Percentiles rank a stretch among this genome's conserved stretches.
phyloP scores from a whole-genome alignment of 1,140 invertebrate genomes.

The Drosophila kepulauana region DNA sequence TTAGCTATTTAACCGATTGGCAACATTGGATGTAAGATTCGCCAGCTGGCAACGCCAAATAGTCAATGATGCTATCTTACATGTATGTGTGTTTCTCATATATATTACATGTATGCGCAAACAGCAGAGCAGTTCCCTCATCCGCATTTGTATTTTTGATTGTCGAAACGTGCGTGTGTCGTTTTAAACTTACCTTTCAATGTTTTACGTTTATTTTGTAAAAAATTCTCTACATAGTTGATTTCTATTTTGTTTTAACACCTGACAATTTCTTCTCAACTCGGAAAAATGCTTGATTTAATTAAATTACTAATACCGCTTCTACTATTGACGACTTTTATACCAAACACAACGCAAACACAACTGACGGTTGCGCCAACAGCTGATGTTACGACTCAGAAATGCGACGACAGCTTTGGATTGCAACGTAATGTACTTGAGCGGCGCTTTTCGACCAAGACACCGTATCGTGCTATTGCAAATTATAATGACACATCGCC shows the following conservation, averaged over 20 bases:
- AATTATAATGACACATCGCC: constrained; percentile 86
- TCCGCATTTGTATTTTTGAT: constrained; percentile 36
- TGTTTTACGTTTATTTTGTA: constrained; percentile 59
- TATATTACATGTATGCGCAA: constrained; percentile 5
- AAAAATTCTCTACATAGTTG: constrained; percentile 8
- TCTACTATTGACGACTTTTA: constrained; percentile 17
- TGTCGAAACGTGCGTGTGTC: constrained; percentile 23
- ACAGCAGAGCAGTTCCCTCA: constrained; percentile 19
- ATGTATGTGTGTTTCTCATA: background rate
- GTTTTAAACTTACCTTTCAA: constrained; percentile 26
- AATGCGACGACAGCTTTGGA: constrained; percentile 33
- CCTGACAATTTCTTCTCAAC: constrained; percentile 57
- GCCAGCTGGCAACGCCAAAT: background rate
- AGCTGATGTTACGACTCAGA: constrained; percentile 22
- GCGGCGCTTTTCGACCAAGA: constrained; percentile 86
- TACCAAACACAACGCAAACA: constrained; percentile 21
- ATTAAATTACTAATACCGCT: constrained; percentile 24
- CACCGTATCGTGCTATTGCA: constrained; percentile 88
- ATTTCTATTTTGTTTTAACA: constrained; percentile 15
- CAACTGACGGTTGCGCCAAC: constrained; percentile 10
- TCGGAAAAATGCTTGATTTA: constrained; percentile 55
- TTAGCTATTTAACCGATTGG: too few species aligned
- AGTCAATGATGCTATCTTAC: too few species aligned
- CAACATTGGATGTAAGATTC: background rate
- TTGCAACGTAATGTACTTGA: constrained; percentile 67